phyloP scores from a whole-genome alignment of 2,888 invertebrate genomes.

The Cheilosia impressa region DNA sequence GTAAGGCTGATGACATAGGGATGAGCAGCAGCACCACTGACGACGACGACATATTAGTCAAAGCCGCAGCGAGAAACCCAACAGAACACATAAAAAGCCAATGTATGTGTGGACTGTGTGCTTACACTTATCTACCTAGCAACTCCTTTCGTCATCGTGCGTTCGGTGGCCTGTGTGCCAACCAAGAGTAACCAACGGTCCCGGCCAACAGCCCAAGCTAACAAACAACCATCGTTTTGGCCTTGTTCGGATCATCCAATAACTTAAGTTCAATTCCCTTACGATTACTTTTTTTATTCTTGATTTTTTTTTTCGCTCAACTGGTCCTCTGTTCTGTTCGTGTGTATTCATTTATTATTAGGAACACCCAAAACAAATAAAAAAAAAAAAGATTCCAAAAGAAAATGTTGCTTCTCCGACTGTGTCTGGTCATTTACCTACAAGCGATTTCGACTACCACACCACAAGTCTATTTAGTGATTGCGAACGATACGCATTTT shows the following conservation, averaged over 20 bases:
- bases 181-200: slow-evolving; percentile 53
- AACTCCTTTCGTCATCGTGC: slow-evolving; percentile 65
- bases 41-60: slow-evolving; percentile 49
- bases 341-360: slow-evolving; percentile 55
- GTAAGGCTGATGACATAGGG: slow-evolving; percentile 52
- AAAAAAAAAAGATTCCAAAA: slow-evolving; percentile 35
- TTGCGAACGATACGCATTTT: slow-evolving; percentile 18
- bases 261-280: slow-evolving; percentile 74
- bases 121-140: slow-evolving; percentile 30
- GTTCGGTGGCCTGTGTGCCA: slow-evolving; percentile 58
- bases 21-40: slow-evolving; percentile 11
- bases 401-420: slow-evolving; percentile 29
- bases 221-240: slow-evolving; percentile 66
- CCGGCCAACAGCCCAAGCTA: slow-evolving; percentile 36
- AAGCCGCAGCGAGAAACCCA: slow-evolving; percentile 28
- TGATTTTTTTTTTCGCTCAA: slow-evolving; percentile 26
- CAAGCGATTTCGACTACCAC: slow-evolving; percentile 34
- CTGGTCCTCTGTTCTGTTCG: slow-evolving; percentile 49
- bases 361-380: slow-evolving; percentile 61
- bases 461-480: slow-evolving; percentile 37
- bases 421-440: slow-evolving; percentile 70
- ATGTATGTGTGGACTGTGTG: slow-evolving; percentile 14
- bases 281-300: slow-evolving; percentile 13
- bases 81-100: slow-evolving; percentile 12
- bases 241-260: slow-evolving; percentile 73